These are phyloP conservation scores for Mythimna lalbum DNA, from an alignment of 2,888 invertebrate species.

Conservation along the genomic window DNA sequence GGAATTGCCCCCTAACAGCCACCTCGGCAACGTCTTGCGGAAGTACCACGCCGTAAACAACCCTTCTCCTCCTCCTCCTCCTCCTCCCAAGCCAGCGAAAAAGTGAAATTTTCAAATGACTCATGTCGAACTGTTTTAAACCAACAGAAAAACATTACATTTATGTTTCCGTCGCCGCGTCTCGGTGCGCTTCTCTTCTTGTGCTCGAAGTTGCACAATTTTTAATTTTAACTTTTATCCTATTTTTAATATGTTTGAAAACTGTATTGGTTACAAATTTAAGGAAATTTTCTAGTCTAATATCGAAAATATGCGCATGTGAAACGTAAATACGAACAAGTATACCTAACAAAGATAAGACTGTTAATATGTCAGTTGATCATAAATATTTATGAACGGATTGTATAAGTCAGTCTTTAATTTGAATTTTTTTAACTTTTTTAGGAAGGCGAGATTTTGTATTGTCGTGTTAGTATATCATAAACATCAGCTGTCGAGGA, in stretches of 20 bases:
- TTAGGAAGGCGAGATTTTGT: not conserved
- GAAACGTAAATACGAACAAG: not conserved
- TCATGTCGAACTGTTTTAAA: slow-evolving; percentile 5
- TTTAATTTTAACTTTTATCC: not conserved
- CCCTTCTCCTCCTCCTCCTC: not conserved
- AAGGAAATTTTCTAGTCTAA: not conserved
- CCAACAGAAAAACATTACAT: not conserved
- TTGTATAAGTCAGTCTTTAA: not conserved
- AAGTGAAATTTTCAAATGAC: not conserved
- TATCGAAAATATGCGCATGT: not conserved
- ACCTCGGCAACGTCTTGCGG: slow-evolving; percentile 92
- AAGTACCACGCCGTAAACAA: slow-evolving; percentile 76
- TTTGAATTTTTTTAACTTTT: not conserved
- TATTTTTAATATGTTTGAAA: not conserved
- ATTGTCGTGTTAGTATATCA: not conserved
- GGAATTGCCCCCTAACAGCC: slow-evolving; percentile 92
- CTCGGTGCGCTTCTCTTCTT: not conserved
- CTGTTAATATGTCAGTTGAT: not conserved
- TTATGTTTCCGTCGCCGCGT: not conserved
- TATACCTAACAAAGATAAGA: not conserved
- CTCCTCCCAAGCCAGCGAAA: not conserved
- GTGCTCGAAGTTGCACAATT: not conserved
- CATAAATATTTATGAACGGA: not conserved
- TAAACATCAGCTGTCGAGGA: not conserved
- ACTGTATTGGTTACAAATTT: not conserved